Base-by-base conservation (phyloP, 2,888 invertebrate genomes). In the Tenthredo livida region DNA sequence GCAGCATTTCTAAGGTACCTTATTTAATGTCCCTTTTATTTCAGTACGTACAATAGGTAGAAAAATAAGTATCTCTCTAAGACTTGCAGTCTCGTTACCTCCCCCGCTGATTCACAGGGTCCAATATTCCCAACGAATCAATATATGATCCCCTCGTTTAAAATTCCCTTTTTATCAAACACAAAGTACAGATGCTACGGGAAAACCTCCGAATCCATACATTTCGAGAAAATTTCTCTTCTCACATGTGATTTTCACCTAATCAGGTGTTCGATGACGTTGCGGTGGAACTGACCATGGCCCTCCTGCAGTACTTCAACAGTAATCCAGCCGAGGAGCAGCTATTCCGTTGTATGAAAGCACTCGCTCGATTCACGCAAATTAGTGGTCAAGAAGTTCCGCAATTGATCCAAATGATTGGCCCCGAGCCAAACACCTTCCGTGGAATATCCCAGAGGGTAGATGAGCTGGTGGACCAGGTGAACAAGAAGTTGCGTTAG, bases 261-360 rank as follows among this genome's bases (percentile, higher is more conserved):
- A 78, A 77, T 9, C 93, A 98, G 98, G 98, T 98, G 85, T 98
- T 98, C 94, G 98, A 98, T 93, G 98, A 98, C 93, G 97, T 98
- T 84, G 98, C 98, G 86, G 97, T 98, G 85, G 98, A 98, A 94
- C 94, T 98, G 92, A 96, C 97, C 73, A 97, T 98, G 97, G 98
- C 98, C 83, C 94, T 98, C 90, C 95, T 98, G 88, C 98, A 98
- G 94, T 98, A 96, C 94, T 96, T 98, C 94, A 97, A 96, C 91
- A 95, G 95, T 85, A 97, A 96, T 91, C 97, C 97, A 43, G 94
- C 94, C 50, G 98, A 98, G 94, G 97, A 97, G 92, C 96, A 97
- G 89, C 95, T 97, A 89, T 97, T 95, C 94, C 96, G 97, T 87
- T 96, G 97, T 87, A 95, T 97, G 94, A 96, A 96, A 89, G 97